Conservation (phyloP, 2,888 invertebrate species). For the Palloptera scutellata region DNA sequence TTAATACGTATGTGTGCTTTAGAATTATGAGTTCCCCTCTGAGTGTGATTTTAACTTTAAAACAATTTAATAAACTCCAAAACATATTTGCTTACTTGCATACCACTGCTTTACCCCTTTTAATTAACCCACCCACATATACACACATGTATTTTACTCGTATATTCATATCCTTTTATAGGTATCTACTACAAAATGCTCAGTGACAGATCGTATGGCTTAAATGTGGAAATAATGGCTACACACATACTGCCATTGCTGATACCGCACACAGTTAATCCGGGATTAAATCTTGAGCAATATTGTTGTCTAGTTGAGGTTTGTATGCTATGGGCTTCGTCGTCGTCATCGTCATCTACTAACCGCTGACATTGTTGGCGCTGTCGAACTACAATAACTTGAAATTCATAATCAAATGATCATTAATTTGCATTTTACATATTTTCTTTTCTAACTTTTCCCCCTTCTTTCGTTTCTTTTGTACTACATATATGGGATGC, state of each 20-base stretch:
- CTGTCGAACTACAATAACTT: too few species aligned
- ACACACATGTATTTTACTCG: neutral
- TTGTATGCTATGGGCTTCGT: constrained; percentile 32
- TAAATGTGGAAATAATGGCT: constrained; percentile 91
- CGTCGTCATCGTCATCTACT: too few species aligned
- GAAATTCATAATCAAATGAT: neutral
- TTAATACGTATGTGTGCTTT: too few species aligned
- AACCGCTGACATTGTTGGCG: too few species aligned
- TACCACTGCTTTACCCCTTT: too few species aligned
- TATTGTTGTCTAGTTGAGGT: constrained; percentile 78
- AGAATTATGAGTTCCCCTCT: too few species aligned
- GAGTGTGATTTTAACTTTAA: too few species aligned
- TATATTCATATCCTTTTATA: constrained; percentile 63
- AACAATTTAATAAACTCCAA: too few species aligned
- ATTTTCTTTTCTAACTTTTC: neutral
- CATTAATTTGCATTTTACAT: neutral
- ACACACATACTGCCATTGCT: constrained; percentile 92
- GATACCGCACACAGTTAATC: constrained; percentile 91
- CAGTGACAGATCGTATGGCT: constrained; percentile 87
- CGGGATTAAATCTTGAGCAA: constrained; percentile 82
- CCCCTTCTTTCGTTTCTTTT: neutral
- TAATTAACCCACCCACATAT: too few species aligned
- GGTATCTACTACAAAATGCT: constrained; percentile 92
- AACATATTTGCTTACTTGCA: too few species aligned
- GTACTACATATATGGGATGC: neutral